Evolutionary conservation across 2,113 vertebrate species (phyloP).

Genomic region (Catharus minimus): DNA sequence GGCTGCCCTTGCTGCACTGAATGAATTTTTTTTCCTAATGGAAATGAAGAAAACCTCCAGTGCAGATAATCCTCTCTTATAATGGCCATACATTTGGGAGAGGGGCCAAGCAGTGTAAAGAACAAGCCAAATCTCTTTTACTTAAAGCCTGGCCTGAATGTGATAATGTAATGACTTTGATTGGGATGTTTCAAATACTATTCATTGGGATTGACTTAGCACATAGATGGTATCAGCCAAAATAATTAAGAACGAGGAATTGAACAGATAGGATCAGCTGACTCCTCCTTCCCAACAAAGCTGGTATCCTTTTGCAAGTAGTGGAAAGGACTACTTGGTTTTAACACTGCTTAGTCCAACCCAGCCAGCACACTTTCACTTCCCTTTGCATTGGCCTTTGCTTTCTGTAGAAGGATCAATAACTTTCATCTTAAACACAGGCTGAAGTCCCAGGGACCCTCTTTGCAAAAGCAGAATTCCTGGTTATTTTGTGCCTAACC

Average conservation of each 20-base stretch:
- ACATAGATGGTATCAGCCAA: background rate
- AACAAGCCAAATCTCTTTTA: constrained; percentile 50
- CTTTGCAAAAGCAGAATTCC: background rate
- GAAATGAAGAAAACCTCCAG: constrained; percentile 49
- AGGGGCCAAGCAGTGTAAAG: constrained; percentile 21
- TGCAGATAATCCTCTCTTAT: constrained; percentile 6
- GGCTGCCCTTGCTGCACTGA: background rate
- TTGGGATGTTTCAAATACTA: background rate
- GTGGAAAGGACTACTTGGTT: background rate
- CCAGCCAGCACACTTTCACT: background rate
- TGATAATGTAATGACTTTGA: constrained; percentile 33
- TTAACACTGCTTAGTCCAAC: background rate
- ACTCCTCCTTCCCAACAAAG: background rate
- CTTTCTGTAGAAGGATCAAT: background rate
- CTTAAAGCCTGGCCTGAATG: constrained; percentile 31
- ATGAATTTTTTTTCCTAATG: constrained; percentile 43
- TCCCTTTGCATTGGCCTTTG: background rate
- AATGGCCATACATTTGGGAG: background rate
- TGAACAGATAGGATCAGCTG: background rate
- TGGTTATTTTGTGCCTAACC: background rate
- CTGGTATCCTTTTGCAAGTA: background rate
- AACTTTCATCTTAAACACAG: background rate
- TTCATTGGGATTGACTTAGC: background rate
- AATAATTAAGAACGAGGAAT: background rate
- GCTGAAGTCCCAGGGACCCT: background rate